Base-by-base conservation (phyloP, 2,888 invertebrate genomes). In the Ganaspis brasiliensis region DNA sequence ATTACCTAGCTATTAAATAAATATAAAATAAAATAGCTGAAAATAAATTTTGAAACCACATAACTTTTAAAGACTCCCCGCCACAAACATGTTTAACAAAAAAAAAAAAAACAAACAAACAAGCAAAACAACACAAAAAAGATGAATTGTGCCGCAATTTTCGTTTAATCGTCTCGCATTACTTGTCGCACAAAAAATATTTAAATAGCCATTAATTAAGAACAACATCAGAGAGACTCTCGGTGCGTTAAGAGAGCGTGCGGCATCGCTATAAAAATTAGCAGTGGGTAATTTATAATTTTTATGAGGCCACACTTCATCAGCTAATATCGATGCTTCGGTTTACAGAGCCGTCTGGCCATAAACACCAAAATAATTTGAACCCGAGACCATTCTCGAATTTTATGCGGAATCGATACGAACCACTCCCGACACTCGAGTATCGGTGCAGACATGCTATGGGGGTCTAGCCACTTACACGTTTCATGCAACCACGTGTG, bases 341-440 rank as follows among this genome's bases (percentile, higher is more conserved):
- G 40, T 19, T 67, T 67, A 16, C 40, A 67, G 45, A 67, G 40
- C 45, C 63, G 63, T 24, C 63, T 67, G 45, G 63, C 37, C 63
- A 67, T 67, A 67, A 67, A 73, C 73, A 70, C 61, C 67, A 72
- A 76, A 80, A 79, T 75, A 80, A 80, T 80, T 78, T 78, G 76
- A 73, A 77, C 56, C 57, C 74, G 77, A 45, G 16, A 76, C 72
- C 75, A 61, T 81, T 76, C 74, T 79, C 79, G 77, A 82, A 85
- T 82, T 83, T 85, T 81, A 82, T 80, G 82, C 79, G 79, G 77
- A 84, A 84, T 84, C 85, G 81, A 85, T 85, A 82, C 74, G 52
- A 49, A 78, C 77, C 80, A 79, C 77, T 79, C 78, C 77, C 79
- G 77, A 77, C 75, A 73, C 77, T 73, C 67, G 71, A 79, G 79